These are phyloP conservation scores for Charaxes varanes DNA, from an alignment of 1,140 invertebrate genomes.

Conservation along the genomic window DNA sequence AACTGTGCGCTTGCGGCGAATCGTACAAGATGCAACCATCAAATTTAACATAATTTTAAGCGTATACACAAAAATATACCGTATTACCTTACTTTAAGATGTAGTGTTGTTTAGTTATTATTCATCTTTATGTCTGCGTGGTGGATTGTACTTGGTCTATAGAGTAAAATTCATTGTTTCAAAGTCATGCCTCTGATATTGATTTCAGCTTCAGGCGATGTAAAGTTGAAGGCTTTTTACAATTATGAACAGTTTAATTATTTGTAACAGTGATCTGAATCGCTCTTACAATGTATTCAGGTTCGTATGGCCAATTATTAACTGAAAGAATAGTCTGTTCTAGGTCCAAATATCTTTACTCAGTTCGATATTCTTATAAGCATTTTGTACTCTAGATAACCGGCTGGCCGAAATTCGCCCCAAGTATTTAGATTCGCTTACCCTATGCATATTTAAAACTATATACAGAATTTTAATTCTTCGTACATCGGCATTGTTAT, in stretches of 20 bases:
- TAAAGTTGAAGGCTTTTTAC: conserved; percentile 19
- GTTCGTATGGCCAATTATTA: too few species aligned
- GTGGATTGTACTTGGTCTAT: conserved; percentile 1
- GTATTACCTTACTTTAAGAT: background rate
- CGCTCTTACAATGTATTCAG: too few species aligned
- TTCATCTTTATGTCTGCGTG: background rate
- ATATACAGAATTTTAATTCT: too few species aligned
- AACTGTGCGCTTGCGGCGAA: background rate
- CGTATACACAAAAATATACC: background rate
- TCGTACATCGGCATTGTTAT: too few species aligned
- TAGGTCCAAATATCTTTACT: too few species aligned
- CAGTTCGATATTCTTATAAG: too few species aligned
- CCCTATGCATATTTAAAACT: too few species aligned
- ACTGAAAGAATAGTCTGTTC: too few species aligned
- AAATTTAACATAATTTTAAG: background rate
- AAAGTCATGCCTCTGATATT: conserved; percentile 14
- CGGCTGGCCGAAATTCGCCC: too few species aligned
- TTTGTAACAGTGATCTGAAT: conserved; percentile 11
- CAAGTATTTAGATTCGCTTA: too few species aligned
- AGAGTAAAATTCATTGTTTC: conserved; percentile 13
- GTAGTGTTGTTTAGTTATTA: background rate
- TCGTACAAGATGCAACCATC: background rate
- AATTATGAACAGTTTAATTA: conserved; percentile 18
- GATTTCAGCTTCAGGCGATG: conserved; percentile 14
- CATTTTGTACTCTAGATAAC: too few species aligned